Evolutionary conservation across 2,113 vertebrate genomes (phyloP).

Genomic region (Centropristis striata): DNA sequence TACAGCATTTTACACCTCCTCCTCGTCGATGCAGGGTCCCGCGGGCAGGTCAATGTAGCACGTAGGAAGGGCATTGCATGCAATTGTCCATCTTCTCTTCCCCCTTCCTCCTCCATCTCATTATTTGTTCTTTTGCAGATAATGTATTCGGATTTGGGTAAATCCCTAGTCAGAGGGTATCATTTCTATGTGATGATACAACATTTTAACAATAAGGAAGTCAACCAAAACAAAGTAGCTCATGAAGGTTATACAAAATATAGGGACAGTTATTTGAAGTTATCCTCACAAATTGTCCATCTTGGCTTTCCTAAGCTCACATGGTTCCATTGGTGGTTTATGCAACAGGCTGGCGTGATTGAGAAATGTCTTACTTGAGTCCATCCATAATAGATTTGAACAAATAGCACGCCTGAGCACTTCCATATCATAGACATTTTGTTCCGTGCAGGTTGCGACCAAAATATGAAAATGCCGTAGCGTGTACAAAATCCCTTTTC

Average conservation of each 20-base stretch:
- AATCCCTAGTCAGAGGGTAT: not conserved
- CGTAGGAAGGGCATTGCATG: too few species aligned
- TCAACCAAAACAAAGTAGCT: not conserved
- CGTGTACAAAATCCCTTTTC: not conserved
- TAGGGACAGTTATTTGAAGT: too few species aligned
- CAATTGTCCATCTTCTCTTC: too few species aligned
- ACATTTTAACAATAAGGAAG: not conserved
- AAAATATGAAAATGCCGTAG: not conserved
- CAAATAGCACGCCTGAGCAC: not conserved
- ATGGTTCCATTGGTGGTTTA: not conserved
- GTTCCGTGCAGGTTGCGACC: not conserved
- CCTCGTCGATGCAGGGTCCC: too few species aligned
- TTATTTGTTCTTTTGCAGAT: too few species aligned
- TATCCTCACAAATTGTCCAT: too few species aligned
- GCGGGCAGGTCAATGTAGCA: too few species aligned
- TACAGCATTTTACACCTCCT: too few species aligned
- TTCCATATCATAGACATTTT: not conserved
- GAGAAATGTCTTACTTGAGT: constrained; percentile 13
- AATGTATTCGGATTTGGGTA: too few species aligned
- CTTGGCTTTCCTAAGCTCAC: not conserved
- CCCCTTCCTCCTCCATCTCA: too few species aligned
- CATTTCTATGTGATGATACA: not conserved
- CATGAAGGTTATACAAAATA: not conserved
- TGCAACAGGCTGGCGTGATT: constrained; percentile 1
- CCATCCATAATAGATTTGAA: constrained; percentile 20